Percentiles rank a stretch among this genome's conserved stretches.
phyloP scores from a whole-genome alignment of 2,888 invertebrate genomes.

The Hartigia nigra region DNA sequence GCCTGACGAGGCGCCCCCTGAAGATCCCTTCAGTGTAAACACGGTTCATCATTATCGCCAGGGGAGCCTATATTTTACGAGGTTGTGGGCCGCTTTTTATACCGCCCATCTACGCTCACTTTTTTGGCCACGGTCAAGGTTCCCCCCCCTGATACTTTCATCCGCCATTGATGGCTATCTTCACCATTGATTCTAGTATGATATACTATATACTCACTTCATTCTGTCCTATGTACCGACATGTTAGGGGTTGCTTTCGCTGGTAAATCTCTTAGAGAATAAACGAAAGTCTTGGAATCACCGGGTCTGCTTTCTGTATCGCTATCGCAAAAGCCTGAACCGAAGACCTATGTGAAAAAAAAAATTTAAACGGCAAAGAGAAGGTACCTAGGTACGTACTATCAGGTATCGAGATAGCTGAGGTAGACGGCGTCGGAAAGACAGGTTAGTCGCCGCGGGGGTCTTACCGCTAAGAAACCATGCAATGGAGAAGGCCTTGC shows the following conservation, averaged over 20 bases:
- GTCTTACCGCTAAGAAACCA: slow-evolving; percentile 51
- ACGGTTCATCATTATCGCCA: slow-evolving; percentile 63
- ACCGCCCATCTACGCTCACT: neutral
- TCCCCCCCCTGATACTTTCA: neutral
- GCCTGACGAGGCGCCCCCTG: slow-evolving; percentile 42
- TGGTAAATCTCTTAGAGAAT: neutral
- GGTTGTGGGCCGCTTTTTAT: slow-evolving; percentile 3
- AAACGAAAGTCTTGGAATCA: neutral
- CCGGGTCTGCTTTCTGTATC: neutral
- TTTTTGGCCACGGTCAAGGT: neutral
- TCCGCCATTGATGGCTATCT: neutral
- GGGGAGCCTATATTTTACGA: slow-evolving; percentile 53
- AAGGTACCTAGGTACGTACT: neutral
- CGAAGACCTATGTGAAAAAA: neutral
- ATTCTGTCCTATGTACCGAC: no score
- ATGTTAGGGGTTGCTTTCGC: neutral
- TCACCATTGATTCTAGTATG: neutral
- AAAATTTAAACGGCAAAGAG: neutral
- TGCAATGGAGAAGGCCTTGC: slow-evolving; percentile 40
- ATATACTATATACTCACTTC: neutral
- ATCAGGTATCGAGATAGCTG: neutral
- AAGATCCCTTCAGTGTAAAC: slow-evolving; percentile 57
- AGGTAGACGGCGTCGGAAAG: slow-evolving; percentile 55
- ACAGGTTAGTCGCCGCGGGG: slow-evolving; percentile 64
- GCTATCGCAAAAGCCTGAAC: neutral